Conservation (phyloP, 2,113 vertebrate genomes). For the Bufo bufo region DNA sequence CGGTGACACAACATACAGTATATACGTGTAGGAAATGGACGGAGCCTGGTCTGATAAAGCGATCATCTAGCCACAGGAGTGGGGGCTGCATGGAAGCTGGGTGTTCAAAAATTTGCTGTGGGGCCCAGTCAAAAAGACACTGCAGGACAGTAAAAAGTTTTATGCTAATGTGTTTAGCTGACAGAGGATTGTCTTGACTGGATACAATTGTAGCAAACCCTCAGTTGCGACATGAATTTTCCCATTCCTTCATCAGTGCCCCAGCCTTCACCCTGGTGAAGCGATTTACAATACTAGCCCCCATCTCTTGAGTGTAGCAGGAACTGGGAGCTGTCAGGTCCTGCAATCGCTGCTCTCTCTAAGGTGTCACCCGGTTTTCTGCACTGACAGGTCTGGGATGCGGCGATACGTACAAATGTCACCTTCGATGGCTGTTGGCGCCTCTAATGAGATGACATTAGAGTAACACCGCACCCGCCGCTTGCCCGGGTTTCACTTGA, state of each 20-base stretch:
- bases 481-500: slow-evolving; percentile 23
- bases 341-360: neutral
- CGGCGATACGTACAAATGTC: neutral
- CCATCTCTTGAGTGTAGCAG: neutral
- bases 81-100: too few relatives aligned
- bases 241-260: neutral
- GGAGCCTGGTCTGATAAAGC: too few relatives aligned
- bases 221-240: neutral
- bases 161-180: too few relatives aligned
- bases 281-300: neutral
- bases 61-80: too few relatives aligned
- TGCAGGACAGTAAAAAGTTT: too few relatives aligned
- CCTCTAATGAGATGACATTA: neutral
- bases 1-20: too few relatives aligned
- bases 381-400: neutral
- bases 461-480: neutral
- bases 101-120: too few relatives aligned
- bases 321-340: neutral
- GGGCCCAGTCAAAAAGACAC: too few relatives aligned
- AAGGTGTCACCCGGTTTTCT: neutral
- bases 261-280: too few relatives aligned
- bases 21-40: too few relatives aligned
- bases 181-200: neutral
- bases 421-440: neutral
- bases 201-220: neutral